Evolutionary conservation across 1,140 invertebrate species (phyloP).

Genomic region (Rhopalosiphum padi): DNA sequence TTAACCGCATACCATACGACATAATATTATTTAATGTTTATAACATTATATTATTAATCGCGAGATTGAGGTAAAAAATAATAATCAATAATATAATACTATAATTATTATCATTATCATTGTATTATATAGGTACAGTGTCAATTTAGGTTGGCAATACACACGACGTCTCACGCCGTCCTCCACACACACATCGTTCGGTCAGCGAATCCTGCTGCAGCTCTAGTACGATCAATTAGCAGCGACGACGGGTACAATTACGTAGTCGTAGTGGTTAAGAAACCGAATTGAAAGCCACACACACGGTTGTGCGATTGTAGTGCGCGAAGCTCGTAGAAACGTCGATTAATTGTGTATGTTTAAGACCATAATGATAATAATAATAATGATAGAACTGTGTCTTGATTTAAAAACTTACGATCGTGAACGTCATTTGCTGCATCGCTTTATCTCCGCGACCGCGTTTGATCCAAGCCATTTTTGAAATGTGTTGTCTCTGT

Average conservation of each 20-base stretch:
- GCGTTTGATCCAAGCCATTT: constrained; percentile 53
- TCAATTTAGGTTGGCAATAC: constrained; percentile 40
- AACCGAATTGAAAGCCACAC: constrained; percentile 22
- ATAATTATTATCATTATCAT: background rate
- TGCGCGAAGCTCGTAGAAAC: constrained; percentile 16
- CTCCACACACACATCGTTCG: background rate
- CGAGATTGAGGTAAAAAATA: background rate
- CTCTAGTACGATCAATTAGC: constrained; percentile 19
- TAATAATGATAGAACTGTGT: background rate
- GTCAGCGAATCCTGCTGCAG: background rate
- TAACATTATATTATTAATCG: background rate
- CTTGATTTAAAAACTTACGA: background rate
- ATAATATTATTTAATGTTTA: background rate
- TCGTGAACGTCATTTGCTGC: background rate
- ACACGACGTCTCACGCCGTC: background rate
- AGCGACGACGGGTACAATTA: constrained; percentile 3
- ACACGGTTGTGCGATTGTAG: background rate
- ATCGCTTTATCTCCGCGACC: background rate
- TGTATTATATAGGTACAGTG: background rate
- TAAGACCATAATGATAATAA: background rate
- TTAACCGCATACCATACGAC: background rate
- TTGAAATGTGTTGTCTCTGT: background rate
- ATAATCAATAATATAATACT: background rate
- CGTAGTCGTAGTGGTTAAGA: background rate
- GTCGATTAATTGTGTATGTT: background rate